Percentiles rank a stretch among this genome's conserved stretches.
These are phyloP conservation scores for Eristalinus sepulchralis DNA, from an alignment of 2,888 invertebrate species.

Conservation along the genomic window DNA sequence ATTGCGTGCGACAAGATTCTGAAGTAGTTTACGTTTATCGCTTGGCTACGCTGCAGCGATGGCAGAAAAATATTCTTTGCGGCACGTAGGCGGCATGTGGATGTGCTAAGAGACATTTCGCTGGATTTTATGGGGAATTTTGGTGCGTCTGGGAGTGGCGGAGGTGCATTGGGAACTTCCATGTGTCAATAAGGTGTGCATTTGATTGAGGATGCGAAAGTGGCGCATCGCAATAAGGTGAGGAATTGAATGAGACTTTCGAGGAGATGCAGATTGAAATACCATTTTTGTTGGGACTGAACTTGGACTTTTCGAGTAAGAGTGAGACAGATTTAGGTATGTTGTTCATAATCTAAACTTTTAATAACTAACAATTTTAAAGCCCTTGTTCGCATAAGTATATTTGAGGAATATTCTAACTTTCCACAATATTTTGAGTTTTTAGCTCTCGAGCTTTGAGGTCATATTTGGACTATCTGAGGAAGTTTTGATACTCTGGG, in stretches of 20 bases:
- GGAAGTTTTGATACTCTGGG: too few relatives aligned
- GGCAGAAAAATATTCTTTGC: neutral
- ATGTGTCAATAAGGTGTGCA: neutral
- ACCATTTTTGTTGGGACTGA: too few relatives aligned
- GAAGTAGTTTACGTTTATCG: conserved; percentile 49
- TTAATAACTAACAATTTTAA: too few relatives aligned
- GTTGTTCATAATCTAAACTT: too few relatives aligned
- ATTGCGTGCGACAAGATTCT: conserved; percentile 63
- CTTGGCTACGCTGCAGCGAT: neutral
- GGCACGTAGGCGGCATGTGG: neutral
- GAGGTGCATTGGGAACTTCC: neutral
- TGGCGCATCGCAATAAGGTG: neutral
- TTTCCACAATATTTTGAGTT: too few relatives aligned
- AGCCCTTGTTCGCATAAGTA: too few relatives aligned
- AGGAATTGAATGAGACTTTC: neutral
- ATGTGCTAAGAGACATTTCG: neutral
- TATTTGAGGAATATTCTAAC: too few relatives aligned
- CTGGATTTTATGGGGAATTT: neutral
- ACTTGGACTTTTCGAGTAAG: too few relatives aligned
- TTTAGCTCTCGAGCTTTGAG: too few relatives aligned
- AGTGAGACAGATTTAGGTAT: too few relatives aligned
- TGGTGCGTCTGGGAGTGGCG: neutral
- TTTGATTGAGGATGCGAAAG: neutral
- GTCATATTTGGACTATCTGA: too few relatives aligned
- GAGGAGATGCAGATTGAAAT: neutral